Base-by-base conservation (phyloP, 2,888 invertebrate species). In the Podabrus alpinus region DNA sequence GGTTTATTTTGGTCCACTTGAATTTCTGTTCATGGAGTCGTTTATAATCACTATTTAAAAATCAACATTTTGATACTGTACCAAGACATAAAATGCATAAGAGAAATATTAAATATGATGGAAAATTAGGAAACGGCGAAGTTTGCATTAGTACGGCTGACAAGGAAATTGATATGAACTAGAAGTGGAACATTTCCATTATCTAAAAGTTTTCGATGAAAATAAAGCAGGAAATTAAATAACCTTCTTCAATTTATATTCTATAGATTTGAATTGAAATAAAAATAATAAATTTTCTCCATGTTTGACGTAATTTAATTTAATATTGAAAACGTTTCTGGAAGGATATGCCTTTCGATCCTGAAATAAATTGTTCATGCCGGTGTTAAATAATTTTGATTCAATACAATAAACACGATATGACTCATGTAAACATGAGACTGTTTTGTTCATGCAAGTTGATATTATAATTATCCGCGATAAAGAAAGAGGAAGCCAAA, bases 101-200 rank as follows among this genome's bases (percentile, higher is more conserved):
- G 29, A 24, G 1, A 29, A 29, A 0, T 5, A n/a, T 3, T 29
- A n/a, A 29, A 45, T 45, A n/a, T 45, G 13, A n/a, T n/a, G 45
- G 62, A n/a, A 64, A 17, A 71, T 71, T 59, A 2, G 13, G 9
- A 25, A 45, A 59, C 70, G 21, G 70, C 21, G 59, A 25, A 24
- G 62, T 16, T 19, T 64, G 59, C 45, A 19, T 64, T 21, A 59
- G 62, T 9, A 10, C 11, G 21, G 17, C 9, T 15, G 64, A 71
- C 70, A 71, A 69, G 70, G 69, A 61, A 69, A 61, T 61, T 71
- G 70, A 64, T 69, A 69, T 21, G 15, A 19, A 19, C 19, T 25
- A 59, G 68, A 60, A 59, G n/a, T 17, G 17, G 17, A 19, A 19
- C 21, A 21, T 59, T 15, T 59, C 62, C 19, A 66, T 62, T 62